phyloP scores from a whole-genome alignment of 2,888 invertebrate species.

The Catocala nupta region DNA sequence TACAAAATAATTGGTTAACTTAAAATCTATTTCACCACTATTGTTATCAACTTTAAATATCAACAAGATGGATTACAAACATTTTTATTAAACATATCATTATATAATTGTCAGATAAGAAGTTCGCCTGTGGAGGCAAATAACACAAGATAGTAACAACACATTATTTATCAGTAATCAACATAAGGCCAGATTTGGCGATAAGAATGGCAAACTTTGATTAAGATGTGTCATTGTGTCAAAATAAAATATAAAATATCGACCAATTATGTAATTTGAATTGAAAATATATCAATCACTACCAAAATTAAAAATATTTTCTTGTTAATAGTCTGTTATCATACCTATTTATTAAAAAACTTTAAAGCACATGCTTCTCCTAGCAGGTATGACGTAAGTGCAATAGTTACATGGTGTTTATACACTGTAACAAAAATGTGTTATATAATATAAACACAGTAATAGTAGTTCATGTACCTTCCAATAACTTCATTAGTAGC shows the following conservation, averaged over 20 bases:
- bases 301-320: no score
- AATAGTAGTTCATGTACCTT: slow-evolving; percentile 68
- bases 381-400: no score
- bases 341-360: no score
- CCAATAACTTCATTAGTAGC: slow-evolving; percentile 95
- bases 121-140: slow-evolving; percentile 30
- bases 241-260: slow-evolving; percentile 6
- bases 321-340: no score
- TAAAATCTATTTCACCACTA: background rate
- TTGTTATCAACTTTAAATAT: slow-evolving; percentile 2
- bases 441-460: no score
- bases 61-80: slow-evolving; percentile 1
- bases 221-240: slow-evolving; percentile 43
- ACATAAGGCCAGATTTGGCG: slow-evolving; percentile 55
- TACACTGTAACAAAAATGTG: no score
- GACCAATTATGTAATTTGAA: background rate
- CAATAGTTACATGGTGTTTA: no score
- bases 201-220: slow-evolving; percentile 44
- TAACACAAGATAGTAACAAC: slow-evolving; percentile 38
- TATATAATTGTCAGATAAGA: slow-evolving; percentile 24
- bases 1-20: no score
- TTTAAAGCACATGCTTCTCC: no score
- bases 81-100: slow-evolving; percentile 3
- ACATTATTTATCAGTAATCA: slow-evolving; percentile 54
- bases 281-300: no score